Evolutionary conservation across 2,888 invertebrate species (phyloP).

Genomic region (Oithona nana): DNA sequence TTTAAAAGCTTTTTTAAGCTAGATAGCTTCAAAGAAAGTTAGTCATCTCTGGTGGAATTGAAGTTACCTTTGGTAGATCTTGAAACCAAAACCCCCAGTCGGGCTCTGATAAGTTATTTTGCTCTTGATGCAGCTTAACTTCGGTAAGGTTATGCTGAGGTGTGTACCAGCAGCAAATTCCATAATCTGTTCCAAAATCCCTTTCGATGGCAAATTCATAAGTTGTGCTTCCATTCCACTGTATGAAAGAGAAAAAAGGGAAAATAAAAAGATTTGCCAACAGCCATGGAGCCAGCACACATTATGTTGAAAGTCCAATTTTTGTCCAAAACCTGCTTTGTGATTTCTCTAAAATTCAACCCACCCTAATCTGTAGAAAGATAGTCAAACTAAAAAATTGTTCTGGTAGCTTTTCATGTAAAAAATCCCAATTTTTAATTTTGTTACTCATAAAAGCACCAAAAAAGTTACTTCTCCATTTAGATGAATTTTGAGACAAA

Average conservation of each 20-base stretch:
- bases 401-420: too few species aligned
- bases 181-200: slow-evolving; percentile 18
- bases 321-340: too few species aligned
- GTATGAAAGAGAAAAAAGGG: background rate
- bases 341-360: too few species aligned
- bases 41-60: background rate
- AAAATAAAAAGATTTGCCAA: background rate
- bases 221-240: slow-evolving; percentile 17
- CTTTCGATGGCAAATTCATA: slow-evolving; percentile 17
- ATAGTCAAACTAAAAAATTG: too few species aligned
- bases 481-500: too few species aligned
- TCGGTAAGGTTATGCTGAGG: slow-evolving; percentile 16
- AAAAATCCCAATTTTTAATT: too few species aligned
- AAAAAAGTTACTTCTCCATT: too few species aligned
- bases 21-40: background rate
- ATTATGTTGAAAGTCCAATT: background rate
- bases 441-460: too few species aligned
- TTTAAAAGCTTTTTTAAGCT: background rate
- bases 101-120: slow-evolving; percentile 15
- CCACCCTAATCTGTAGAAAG: too few species aligned
- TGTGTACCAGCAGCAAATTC: slow-evolving; percentile 17
- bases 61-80: slow-evolving; percentile 9
- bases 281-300: background rate
- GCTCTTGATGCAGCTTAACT: background rate
- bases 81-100: slow-evolving; percentile 15